Conservation (phyloP, 2,797 vertebrate species). For the Lutjanus argentimaculatus region DNA sequence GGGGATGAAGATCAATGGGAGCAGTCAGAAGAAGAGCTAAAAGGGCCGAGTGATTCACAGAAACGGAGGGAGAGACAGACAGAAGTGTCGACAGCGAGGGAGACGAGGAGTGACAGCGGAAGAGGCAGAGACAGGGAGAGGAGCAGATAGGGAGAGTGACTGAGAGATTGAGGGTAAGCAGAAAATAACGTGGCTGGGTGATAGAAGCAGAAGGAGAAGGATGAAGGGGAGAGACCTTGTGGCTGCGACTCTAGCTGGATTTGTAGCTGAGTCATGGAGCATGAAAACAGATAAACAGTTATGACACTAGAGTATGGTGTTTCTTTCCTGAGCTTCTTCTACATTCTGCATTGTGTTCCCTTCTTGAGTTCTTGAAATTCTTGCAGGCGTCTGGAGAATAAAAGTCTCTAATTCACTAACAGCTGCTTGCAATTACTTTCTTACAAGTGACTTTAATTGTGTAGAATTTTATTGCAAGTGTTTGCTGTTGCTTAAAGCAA, state of each 20-base stretch:
- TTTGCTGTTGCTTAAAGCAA: neutral
- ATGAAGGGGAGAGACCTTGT: slow-evolving; percentile 2
- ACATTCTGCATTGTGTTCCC: neutral
- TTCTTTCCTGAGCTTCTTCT: neutral
- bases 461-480: neutral
- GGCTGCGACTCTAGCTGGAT: slow-evolving; percentile 10
- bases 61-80: slow-evolving; percentile 42
- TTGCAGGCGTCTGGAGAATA: neutral
- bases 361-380: neutral
- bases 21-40: slow-evolving; percentile 40
- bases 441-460: neutral
- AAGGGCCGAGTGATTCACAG: slow-evolving; percentile 36
- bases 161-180: slow-evolving; percentile 30
- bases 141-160: slow-evolving; percentile 26
- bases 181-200: neutral
- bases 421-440: neutral
- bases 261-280: slow-evolving; percentile 25
- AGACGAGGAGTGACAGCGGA: slow-evolving; percentile 42
- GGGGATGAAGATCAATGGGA: slow-evolving; percentile 57
- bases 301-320: neutral
- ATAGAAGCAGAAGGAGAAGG: neutral
- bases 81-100: slow-evolving; percentile 49
- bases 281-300: slow-evolving; percentile 26
- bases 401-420: neutral
- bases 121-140: neutral